phyloP scores from a whole-genome alignment of 2,888 invertebrate genomes.

The Ormyrus rosae region DNA sequence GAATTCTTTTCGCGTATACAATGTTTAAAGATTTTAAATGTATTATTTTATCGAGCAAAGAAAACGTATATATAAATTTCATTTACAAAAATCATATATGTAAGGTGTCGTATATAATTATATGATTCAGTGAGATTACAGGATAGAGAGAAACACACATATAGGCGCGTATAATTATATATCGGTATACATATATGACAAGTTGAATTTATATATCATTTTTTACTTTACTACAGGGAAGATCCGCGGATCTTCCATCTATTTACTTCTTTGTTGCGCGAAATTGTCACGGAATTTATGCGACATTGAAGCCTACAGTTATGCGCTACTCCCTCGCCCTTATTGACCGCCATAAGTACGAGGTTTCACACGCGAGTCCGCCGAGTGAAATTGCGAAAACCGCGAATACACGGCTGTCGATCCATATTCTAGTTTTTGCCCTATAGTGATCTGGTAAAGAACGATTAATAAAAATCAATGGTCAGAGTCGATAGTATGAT shows the following conservation, averaged over 20 bases:
- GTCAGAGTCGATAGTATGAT: no score
- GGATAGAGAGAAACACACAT: constrained; percentile 40
- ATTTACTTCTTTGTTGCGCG: background rate
- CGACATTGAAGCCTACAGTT: background rate
- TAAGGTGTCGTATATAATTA: constrained; percentile 38
- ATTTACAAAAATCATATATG: constrained; percentile 34
- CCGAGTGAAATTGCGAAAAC: constrained; percentile 3
- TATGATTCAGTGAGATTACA: constrained; percentile 33
- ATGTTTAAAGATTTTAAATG: background rate
- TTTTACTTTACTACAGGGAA: background rate
- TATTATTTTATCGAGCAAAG: background rate
- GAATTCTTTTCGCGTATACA: background rate
- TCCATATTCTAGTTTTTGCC: background rate
- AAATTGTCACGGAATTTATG: background rate
- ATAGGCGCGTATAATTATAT: constrained; percentile 42
- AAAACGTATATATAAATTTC: constrained; percentile 38
- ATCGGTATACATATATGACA: constrained; percentile 45
- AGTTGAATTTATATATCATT: constrained; percentile 40
- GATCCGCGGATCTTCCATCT: no score
- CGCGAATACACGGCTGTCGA: background rate
- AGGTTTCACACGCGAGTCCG: constrained; percentile 64
- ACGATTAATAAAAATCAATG: no score
- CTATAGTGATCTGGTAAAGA: constrained; percentile 12
- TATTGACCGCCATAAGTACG: constrained; percentile 72
- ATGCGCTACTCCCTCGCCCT: constrained; percentile 67